Percentiles rank a stretch among this genome's conserved stretches.
Conservation (phyloP, 2,113 vertebrate species). For the Butorides virescens region DNA sequence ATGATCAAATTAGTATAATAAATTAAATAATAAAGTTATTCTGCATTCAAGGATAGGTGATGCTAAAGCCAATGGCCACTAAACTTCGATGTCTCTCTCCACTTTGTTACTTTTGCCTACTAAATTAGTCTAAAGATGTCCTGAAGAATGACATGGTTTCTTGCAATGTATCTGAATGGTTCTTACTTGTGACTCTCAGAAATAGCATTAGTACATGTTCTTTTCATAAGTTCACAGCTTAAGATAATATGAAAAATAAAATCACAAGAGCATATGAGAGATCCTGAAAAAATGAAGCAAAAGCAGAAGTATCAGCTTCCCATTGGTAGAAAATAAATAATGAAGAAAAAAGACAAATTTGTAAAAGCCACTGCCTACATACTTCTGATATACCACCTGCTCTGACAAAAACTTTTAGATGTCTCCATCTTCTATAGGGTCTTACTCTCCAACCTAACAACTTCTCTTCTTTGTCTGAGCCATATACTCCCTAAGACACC, state of each 20-base stretch:
- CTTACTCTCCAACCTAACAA: neutral
- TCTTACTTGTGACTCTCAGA: constrained; percentile 27
- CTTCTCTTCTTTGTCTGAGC: neutral
- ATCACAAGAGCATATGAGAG: neutral
- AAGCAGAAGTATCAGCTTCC: neutral
- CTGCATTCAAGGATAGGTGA: neutral
- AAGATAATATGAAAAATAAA: constrained; percentile 35
- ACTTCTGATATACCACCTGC: constrained; percentile 22
- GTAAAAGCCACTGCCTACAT: constrained; percentile 17
- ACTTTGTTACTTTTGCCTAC: neutral
- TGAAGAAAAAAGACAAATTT: neutral
- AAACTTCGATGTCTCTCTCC: neutral
- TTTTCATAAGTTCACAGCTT: constrained; percentile 21
- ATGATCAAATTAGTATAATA: neutral
- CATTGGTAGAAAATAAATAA: constrained; percentile 3
- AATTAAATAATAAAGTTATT: neutral
- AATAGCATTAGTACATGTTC: constrained; percentile 47
- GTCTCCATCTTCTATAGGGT: neutral
- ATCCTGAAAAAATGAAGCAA: neutral
- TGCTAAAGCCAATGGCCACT: neutral
- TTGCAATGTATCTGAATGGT: neutral
- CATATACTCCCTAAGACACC: neutral
- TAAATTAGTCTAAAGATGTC: neutral
- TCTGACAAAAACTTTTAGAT: neutral
- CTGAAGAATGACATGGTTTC: neutral